Evolutionary conservation across 2,113 vertebrate genomes (phyloP).

Genomic region (Syrmaticus mikado): DNA sequence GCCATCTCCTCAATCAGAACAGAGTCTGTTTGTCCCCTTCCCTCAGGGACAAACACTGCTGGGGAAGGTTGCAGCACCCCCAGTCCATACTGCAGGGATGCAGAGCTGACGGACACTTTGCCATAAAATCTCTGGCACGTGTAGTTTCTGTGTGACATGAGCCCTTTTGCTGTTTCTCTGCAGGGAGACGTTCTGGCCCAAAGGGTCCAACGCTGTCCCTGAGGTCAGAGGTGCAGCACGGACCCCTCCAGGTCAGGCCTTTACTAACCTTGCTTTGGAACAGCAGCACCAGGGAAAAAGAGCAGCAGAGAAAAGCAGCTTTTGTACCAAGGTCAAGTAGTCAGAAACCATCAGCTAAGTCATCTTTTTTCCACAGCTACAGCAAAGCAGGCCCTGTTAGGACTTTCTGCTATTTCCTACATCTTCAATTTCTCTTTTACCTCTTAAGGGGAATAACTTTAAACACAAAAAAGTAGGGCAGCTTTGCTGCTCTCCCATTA

Average conservation of each 20-base stretch:
- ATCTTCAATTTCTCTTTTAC: neutral
- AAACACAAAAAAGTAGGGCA: neutral
- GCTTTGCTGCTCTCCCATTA: neutral
- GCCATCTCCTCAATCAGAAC: neutral
- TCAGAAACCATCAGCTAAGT: neutral
- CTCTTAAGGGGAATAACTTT: neutral
- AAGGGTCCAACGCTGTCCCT: neutral
- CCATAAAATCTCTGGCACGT: fast-evolving
- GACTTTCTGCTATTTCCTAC: neutral
- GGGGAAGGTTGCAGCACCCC: neutral
- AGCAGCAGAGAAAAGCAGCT: neutral
- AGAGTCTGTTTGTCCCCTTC: neutral
- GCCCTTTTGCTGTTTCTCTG: neutral
- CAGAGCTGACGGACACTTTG: fast-evolving
- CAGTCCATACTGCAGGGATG: fast-evolving
- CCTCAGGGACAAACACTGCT: neutral
- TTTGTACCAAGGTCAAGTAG: neutral
- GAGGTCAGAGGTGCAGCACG: neutral
- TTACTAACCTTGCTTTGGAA: neutral
- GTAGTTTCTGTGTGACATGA: fast-evolving
- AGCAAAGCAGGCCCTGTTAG: neutral
- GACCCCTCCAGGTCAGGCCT: neutral
- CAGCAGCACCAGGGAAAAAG: neutral
- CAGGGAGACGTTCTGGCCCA: neutral
- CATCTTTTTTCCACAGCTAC: neutral